Base-by-base conservation (phyloP, 2,888 invertebrate species). In the Sepiola atlantica region DNA sequence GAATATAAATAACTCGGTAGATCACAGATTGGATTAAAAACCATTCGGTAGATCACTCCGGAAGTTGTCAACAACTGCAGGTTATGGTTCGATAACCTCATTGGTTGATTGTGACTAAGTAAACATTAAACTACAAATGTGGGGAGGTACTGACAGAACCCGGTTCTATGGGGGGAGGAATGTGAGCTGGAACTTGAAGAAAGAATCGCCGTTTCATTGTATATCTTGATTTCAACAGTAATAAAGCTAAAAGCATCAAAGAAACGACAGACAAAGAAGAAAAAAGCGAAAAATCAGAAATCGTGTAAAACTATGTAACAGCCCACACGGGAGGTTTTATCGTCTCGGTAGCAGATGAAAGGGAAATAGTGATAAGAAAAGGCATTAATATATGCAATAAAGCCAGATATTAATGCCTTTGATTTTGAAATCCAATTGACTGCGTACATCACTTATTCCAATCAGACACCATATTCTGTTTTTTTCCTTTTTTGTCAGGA, bases 351-450 rank as follows among this genome's bases (percentile, higher is more conserved):
- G n/a, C 32, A 77, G 77, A 77, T 77, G 77, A 77, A 77, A 77
- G 77, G 77, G 12, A 77, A 77, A 77, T 77, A 77, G n/a, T n/a
- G 77, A 77, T 77, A 77, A 77, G 77, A n/a, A 77, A 77, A 32
- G 32, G 32, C 77, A n/a, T 32, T 77, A 77, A 77, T 77, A 77
- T 77, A 32, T 77, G 77, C 77, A 77, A 77, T 77, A 77, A 77
- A 32, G 77, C 77, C n/a, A 32, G 77, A 77, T 77, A n/a, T n/a
- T n/a, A 77, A 77, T 77, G 77, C n/a, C 77, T 77, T 77, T 77
- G 77, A 77, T 77, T 77, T 77, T n/a, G 4, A 16, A 77, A 77
- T 77, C 77, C 77, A 32, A 77, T 77, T 77, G 77, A 77, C 77
- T 45, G 45, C n/a, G 16, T 32, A 77, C n/a, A 32, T 77, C 77